Base-by-base conservation (phyloP, 2,888 invertebrate species). In the Hoplodrina blanda region DNA sequence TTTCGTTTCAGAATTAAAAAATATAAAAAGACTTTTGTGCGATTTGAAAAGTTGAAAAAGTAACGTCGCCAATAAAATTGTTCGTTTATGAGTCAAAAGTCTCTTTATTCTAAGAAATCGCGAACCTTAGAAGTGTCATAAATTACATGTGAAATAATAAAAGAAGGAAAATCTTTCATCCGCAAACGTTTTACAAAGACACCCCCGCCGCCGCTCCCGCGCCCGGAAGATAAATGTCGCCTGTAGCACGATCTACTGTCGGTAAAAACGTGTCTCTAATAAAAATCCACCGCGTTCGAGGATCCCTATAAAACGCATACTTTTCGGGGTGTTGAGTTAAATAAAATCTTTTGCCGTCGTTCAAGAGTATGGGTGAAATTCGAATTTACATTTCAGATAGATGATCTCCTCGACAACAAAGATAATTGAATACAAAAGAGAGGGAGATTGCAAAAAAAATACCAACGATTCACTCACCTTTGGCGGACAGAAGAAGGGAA, bases 131-230 rank as follows among this genome's bases (percentile, higher is more conserved):
- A 90, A 91, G 91, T 91, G 91, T 89, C 91, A 93, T 94, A 94
- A 95, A 94, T 94, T 94, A 92, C 89, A 91, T 92, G 91, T 93
- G 91, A 93, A 93, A 94, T 93, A 93, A 94, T 94, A 93, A 92
- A 92, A 93, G 87, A 90, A 91, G 90, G 88, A 90, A 93, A 93
- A 93, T 91, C 91, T 93, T 93, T 93, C 92, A 91, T 89, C 89
- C 91, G 86, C 91, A 91, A 93, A 91, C 91, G 92, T 90, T 93
- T 93, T 91, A 92, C 92, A 92, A 93, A 93, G 92, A 91, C 91
- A 90, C 91, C 90, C 90, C 90, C 88, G 72, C 79, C 70, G 67
- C 80, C 66, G 69, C 50, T 15, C 64, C n/a, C 44, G 87, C 82
- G 82, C 81, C 85, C 81, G 84, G 80, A 91, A 92, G 92, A 94